Evolutionary conservation across 2,797 vertebrate genomes (phyloP).

Genomic region (Catamblyrhynchus diadema): DNA sequence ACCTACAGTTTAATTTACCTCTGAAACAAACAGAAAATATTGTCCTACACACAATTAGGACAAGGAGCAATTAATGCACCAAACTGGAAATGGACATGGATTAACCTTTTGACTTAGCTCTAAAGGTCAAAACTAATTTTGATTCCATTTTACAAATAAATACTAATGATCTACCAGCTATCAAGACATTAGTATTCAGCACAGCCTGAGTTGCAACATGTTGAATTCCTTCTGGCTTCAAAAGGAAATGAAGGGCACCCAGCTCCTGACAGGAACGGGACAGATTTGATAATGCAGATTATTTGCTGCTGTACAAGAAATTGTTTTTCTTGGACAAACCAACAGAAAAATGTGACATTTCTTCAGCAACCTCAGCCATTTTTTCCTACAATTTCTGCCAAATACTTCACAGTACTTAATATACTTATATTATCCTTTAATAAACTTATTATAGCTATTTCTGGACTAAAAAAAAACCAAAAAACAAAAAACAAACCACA

Average conservation of each 20-base stretch:
- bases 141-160: conserved; percentile 23
- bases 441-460: background rate
- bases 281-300: background rate
- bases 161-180: conserved; percentile 31
- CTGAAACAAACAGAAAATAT: conserved; percentile 19
- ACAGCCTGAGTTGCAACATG: background rate
- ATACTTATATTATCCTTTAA: background rate
- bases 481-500: background rate
- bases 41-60: conserved; percentile 20
- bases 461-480: background rate
- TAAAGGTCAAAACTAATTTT: conserved; percentile 50
- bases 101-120: conserved; percentile 30
- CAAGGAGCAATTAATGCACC: conserved; percentile 17
- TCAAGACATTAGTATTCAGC: conserved; percentile 24
- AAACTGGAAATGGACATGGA: conserved; percentile 34
- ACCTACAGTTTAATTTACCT: conserved; percentile 6
- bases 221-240: background rate
- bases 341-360: background rate
- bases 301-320: background rate
- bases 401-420: background rate
- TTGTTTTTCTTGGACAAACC: background rate
- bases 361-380: background rate
- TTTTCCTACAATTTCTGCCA: background rate
- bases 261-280: background rate
- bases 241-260: conserved; percentile 22